A percentile compares a stretch with the other conserved stretches of the same genome.
Conservation (phyloP, 64 coral and sea anemone species). For the Stichodactyla helianthus region DNA sequence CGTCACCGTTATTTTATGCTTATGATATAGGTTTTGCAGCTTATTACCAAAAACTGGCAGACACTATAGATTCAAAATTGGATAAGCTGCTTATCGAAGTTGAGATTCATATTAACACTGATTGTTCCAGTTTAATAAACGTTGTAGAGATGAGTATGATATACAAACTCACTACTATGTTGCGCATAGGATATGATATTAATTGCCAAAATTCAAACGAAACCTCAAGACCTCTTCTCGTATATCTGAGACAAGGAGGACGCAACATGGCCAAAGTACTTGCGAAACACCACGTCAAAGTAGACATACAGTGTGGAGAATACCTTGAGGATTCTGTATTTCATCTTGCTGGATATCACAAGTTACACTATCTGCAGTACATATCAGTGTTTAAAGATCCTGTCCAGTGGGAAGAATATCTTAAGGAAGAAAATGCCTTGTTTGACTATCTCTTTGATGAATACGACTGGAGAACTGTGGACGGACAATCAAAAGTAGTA, state of each 20-base stretch:
- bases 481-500: background rate
- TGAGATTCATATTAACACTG: too few species aligned
- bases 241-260: constrained; percentile 53
- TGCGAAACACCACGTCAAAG: constrained; percentile 29
- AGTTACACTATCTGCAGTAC: constrained; percentile 79
- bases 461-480: background rate
- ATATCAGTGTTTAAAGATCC: constrained; percentile 29
- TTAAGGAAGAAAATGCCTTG: constrained; percentile 39
- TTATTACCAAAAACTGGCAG: too few species aligned
- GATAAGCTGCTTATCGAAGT: too few species aligned
- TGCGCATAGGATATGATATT: background rate
- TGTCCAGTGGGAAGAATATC: constrained; percentile 46
- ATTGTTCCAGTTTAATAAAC: background rate
- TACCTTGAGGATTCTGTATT: constrained; percentile 37
- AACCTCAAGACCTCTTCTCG: constrained; percentile 19
- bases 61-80: too few species aligned
- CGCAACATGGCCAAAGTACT: constrained; percentile 84
- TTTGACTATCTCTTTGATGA: constrained; percentile 87
- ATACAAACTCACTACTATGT: too few species aligned
- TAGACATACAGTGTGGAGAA: constrained; percentile 44
- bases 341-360: constrained; percentile 67
- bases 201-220: constrained; percentile 18
- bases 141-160: background rate
- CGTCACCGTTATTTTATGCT: too few species aligned
- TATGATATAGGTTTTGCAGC: too few species aligned